A percentile compares a stretch with the other conserved stretches of the same genome.
Conservation (phyloP, 2,888 invertebrate species). For the Pseudococcus jackbeardsleyi region DNA sequence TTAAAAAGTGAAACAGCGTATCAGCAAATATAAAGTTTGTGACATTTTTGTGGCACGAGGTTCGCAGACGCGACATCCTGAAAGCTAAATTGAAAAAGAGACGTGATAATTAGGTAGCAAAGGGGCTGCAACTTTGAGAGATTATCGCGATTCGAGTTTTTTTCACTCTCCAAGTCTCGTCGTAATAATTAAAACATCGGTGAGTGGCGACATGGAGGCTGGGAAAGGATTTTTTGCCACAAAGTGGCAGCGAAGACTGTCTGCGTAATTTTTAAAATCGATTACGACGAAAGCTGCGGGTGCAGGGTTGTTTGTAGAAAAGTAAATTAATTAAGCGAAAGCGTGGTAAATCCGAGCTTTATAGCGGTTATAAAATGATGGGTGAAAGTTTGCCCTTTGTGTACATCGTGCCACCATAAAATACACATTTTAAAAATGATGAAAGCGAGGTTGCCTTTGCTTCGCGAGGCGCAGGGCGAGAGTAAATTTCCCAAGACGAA, state of each 20-base stretch:
- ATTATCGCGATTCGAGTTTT: too few species aligned
- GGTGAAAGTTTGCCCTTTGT: not conserved
- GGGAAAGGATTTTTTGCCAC: too few species aligned
- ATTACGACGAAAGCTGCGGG: not conserved
- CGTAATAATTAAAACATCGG: too few species aligned
- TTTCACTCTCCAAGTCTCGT: too few species aligned
- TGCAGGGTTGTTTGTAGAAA: slow-evolving; percentile 8
- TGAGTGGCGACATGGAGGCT: too few species aligned
- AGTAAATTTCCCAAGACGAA: not conserved
- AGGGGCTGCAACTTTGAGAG: too few species aligned
- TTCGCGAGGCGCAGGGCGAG: not conserved
- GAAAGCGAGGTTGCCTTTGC: not conserved
- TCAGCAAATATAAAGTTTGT: too few species aligned
- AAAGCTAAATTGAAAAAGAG: too few species aligned
- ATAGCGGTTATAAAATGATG: not conserved
- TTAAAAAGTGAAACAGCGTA: not conserved
- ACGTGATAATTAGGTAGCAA: too few species aligned
- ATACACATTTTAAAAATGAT: not conserved
- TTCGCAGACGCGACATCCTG: too few species aligned
- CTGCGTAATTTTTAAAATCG: not conserved
- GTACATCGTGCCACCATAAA: not conserved
- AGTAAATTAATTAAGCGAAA: slow-evolving; percentile 32
- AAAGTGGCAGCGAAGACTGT: too few species aligned
- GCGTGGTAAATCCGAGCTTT: slow-evolving; percentile 3
- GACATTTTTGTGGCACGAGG: too few species aligned